Conservation (phyloP, 2,888 invertebrate species). For the Clostera curtula region DNA sequence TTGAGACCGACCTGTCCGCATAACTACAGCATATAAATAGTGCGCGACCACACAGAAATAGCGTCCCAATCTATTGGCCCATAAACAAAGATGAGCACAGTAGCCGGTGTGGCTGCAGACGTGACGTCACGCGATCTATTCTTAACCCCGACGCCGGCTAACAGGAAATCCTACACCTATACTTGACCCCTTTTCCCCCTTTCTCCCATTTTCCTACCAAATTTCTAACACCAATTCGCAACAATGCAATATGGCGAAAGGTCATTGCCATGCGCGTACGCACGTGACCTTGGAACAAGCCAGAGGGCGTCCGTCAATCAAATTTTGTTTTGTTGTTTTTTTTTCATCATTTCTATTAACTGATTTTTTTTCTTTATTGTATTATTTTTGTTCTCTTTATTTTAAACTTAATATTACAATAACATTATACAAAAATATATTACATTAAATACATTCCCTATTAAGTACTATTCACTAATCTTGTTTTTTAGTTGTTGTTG, state of each 20-base stretch:
- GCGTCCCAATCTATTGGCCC: slow-evolving; percentile 41
- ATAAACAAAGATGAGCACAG: slow-evolving; percentile 57
- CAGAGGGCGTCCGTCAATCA: slow-evolving; percentile 26
- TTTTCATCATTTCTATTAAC: slow-evolving; percentile 14
- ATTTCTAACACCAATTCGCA: slow-evolving; percentile 21
- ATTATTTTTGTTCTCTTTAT: slow-evolving; percentile 71
- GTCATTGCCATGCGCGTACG: slow-evolving; percentile 58
- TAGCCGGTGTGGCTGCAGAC: slow-evolving; percentile 52
- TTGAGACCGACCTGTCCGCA: slow-evolving; percentile 8
- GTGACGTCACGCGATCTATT: slow-evolving; percentile 50
- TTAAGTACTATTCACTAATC: slow-evolving; percentile 39
- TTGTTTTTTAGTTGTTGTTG: slow-evolving; percentile 30
- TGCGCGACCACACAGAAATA: slow-evolving; percentile 29
- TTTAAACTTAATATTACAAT: slow-evolving; percentile 71
- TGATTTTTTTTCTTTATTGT: slow-evolving; percentile 42
- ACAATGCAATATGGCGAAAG: slow-evolving; percentile 46
- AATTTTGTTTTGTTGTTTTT: slow-evolving; percentile 33
- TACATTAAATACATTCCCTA: slow-evolving; percentile 56
- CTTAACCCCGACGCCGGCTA: slow-evolving; percentile 29
- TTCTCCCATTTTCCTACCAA: slow-evolving; percentile 35
- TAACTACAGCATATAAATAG: slow-evolving; percentile 23
- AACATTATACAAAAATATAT: slow-evolving; percentile 71
- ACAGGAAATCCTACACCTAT: slow-evolving; percentile 57
- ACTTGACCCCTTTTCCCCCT: slow-evolving; percentile 54
- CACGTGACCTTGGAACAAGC: slow-evolving; percentile 49